Conservation (phyloP, 2,888 invertebrate genomes). For the Saturnia japonica region DNA sequence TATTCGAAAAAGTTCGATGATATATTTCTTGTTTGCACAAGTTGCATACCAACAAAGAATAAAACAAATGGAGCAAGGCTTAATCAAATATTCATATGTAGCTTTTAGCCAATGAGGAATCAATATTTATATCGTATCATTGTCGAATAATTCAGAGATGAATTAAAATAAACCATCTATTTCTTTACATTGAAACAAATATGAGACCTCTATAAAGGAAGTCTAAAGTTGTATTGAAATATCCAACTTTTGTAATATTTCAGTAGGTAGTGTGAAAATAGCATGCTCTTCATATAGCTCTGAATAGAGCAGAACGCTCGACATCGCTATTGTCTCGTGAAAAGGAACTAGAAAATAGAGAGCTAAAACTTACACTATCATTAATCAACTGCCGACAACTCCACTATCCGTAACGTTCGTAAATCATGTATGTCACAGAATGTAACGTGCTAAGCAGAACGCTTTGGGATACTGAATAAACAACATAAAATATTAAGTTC, state of each 20-base stretch:
- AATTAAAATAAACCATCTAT: too few relatives aligned
- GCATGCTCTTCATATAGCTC: neutral
- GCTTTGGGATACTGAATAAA: neutral
- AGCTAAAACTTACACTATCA: slow-evolving; percentile 9
- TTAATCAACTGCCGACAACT: slow-evolving; percentile 17
- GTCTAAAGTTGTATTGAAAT: neutral
- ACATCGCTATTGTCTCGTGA: slow-evolving; percentile 14
- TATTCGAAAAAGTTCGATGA: too few relatives aligned
- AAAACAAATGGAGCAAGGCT: too few relatives aligned
- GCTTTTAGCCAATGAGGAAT: too few relatives aligned
- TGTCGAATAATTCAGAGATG: too few relatives aligned
- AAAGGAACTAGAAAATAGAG: slow-evolving; percentile 16
- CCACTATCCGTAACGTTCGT: slow-evolving; percentile 16
- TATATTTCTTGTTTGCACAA: too few relatives aligned
- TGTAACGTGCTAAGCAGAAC: neutral
- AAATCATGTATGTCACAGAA: slow-evolving; percentile 16
- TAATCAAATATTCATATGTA: too few relatives aligned
- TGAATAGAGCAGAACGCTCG: slow-evolving; percentile 4
- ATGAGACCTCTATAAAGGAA: neutral
- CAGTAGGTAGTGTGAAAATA: neutral
- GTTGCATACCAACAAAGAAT: too few relatives aligned
- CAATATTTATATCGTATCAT: too few relatives aligned
- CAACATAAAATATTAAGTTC: neutral
- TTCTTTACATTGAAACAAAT: neutral
- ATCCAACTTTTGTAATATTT: neutral